A percentile compares a stretch with the other conserved stretches of the same genome.
Evolutionary conservation across 2,113 vertebrate species (phyloP).

Genomic region (Synchiropus splendidus): DNA sequence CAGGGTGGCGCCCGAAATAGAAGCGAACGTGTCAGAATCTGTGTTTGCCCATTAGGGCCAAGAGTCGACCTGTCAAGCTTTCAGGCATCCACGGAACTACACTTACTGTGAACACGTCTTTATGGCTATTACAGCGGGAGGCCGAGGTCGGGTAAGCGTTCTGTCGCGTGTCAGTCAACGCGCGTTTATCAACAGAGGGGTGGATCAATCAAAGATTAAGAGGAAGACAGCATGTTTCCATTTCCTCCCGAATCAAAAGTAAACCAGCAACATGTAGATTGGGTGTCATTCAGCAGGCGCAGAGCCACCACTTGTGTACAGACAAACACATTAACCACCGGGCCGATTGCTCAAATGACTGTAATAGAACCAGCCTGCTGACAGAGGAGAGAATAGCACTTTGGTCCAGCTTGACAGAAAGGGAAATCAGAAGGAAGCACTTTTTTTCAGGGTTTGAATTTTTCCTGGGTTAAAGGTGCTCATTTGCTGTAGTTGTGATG

Average conservation of each 20-base stretch:
- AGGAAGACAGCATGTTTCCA: conserved; percentile 32
- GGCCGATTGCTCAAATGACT: conserved; percentile 58
- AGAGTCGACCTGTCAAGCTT: conserved; percentile 25
- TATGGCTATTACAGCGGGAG: conserved; percentile 22
- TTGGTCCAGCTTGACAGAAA: conserved; percentile 52
- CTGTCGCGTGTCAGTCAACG: conserved; percentile 27
- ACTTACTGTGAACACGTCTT: conserved; percentile 25
- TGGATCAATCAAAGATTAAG: conserved; percentile 59
- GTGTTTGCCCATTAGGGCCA: conserved; percentile 29
- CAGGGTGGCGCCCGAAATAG: conserved; percentile 7
- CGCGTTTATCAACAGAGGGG: conserved; percentile 13
- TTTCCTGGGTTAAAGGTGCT: conserved; percentile 48
- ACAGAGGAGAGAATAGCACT: conserved; percentile 54
- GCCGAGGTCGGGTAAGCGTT: conserved; percentile 26
- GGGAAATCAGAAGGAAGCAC: conserved; percentile 55
- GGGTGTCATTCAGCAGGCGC: conserved; percentile 58
- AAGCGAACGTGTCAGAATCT: conserved; percentile 3
- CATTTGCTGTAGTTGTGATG: conserved; percentile 56
- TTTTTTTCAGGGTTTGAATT: conserved; percentile 22
- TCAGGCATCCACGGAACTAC: conserved; percentile 10
- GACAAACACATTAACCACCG: conserved; percentile 64
- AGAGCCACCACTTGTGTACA: conserved; percentile 32
- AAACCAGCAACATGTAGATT: conserved; percentile 61
- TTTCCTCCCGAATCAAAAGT: conserved; percentile 38
- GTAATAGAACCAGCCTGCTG: conserved; percentile 50